Evolutionary conservation across 64 coral and sea anemone genomes (phyloP).

Genomic region (Dendronephthya gigantea): DNA sequence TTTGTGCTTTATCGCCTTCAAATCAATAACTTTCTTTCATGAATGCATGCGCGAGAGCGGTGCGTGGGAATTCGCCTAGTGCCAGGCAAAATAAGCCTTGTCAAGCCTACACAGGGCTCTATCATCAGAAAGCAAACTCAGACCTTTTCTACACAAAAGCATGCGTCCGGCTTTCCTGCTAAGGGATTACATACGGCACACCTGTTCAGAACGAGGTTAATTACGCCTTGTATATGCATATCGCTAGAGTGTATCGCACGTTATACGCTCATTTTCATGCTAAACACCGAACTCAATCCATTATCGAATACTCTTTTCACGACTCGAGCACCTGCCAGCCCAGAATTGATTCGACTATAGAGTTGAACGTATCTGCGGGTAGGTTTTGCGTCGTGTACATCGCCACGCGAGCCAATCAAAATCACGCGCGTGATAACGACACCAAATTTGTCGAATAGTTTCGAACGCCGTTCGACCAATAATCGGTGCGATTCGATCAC

Average conservation of each 20-base stretch:
- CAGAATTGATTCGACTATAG: too few species aligned
- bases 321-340: not conserved
- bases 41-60: not conserved
- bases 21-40: not conserved
- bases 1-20: not conserved
- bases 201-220: not conserved
- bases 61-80: not conserved
- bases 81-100: not conserved
- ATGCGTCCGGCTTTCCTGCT: not conserved
- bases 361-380: not conserved
- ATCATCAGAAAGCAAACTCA: not conserved
- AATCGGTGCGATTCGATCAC: not conserved
- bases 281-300: not conserved
- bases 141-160: not conserved
- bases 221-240: not conserved
- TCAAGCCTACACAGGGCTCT: not conserved
- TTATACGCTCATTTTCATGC: not conserved
- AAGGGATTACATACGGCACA: not conserved
- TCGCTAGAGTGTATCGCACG: not conserved
- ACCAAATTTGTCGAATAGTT: conserved; percentile 19
- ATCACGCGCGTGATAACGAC: not conserved
- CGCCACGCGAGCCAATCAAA: not conserved
- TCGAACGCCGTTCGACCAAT: not conserved
- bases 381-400: not conserved
- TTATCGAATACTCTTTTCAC: not conserved